Conservation (phyloP, 2,888 invertebrate genomes). For the Tenthredo distinguenda region DNA sequence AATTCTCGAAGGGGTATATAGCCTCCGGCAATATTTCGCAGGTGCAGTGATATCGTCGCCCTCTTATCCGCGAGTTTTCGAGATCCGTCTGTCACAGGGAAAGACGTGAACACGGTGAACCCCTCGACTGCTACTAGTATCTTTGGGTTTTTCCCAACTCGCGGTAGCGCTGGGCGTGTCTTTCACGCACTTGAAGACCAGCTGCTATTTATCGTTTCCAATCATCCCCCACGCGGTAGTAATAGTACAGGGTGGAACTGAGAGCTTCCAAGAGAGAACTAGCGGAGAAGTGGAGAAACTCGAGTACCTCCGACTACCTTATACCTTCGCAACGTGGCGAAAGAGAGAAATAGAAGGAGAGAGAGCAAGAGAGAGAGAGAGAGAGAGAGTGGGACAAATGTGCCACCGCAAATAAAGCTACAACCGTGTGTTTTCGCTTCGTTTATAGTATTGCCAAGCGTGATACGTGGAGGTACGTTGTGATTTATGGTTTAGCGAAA, state of each 20-base stretch:
- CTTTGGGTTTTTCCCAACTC: neutral
- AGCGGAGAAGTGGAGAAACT: neutral
- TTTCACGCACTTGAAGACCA: slow-evolving; percentile 46
- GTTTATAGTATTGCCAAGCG: slow-evolving; percentile 41
- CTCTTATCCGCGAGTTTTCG: neutral
- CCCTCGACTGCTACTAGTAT: neutral
- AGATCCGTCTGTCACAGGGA: neutral
- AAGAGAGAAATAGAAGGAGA: neutral
- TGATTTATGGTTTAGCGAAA: slow-evolving; percentile 49
- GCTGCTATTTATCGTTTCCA: slow-evolving; percentile 47
- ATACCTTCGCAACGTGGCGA: neutral
- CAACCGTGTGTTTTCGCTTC: slow-evolving; percentile 45
- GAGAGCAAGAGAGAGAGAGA: neutral
- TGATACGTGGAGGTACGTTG: slow-evolving; percentile 24
- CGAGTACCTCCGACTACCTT: neutral
- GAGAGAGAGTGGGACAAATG: slow-evolving; percentile 21
- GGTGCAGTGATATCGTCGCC: neutral
- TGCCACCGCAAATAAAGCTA: slow-evolving; percentile 48
- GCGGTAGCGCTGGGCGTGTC: slow-evolving; percentile 18
- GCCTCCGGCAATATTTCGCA: neutral
- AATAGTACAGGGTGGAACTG: slow-evolving; percentile 4
- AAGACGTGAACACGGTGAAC: neutral
- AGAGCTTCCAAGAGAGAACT: neutral
- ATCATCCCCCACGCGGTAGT: slow-evolving; percentile 23
- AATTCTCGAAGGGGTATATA: neutral